A percentile compares a stretch with the other conserved stretches of the same genome.
These are phyloP conservation scores for Parus major DNA, from an alignment of 2,113 vertebrate species.

Conservation along the genomic window DNA sequence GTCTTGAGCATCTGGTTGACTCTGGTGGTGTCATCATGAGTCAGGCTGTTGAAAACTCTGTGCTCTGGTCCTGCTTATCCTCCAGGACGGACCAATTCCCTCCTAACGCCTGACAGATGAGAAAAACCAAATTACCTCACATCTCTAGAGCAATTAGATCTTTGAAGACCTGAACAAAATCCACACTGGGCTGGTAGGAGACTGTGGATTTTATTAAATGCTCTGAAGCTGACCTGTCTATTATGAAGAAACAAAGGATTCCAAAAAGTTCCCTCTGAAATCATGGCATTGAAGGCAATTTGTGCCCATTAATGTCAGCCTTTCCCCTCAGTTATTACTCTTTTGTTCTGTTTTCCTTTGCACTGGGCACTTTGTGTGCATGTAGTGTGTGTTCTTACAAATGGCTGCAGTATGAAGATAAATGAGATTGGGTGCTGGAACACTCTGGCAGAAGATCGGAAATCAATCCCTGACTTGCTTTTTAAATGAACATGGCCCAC, in stretches of 20 bases:
- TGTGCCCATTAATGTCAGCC: background rate
- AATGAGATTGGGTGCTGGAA: slow-evolving; percentile 35
- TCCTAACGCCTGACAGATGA: background rate
- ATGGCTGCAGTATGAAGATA: slow-evolving; percentile 42
- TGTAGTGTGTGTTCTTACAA: slow-evolving; percentile 16
- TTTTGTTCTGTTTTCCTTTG: background rate
- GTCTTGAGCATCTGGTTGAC: background rate
- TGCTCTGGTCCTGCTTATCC: background rate
- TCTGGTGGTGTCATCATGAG: background rate
- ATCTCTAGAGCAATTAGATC: slow-evolving; percentile 8
- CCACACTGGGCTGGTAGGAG: background rate
- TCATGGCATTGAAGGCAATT: background rate
- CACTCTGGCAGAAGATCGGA: background rate
- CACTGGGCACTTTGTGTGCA: background rate
- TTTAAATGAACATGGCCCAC: background rate
- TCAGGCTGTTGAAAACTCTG: background rate
- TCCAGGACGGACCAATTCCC: background rate
- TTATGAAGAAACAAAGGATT: slow-evolving; percentile 13
- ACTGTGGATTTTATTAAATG: slow-evolving; percentile 13
- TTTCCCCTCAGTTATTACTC: slow-evolving; percentile 11
- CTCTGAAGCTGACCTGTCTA: background rate
- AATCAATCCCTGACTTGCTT: slow-evolving; percentile 39
- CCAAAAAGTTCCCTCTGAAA: slow-evolving; percentile 15
- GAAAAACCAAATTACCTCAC: slow-evolving; percentile 36
- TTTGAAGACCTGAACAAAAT: slow-evolving; percentile 11